Evolutionary conservation across 1,140 invertebrate species (phyloP), one percentile per base, ranked within the genome.

Genomic region (Sycophaga agraensis): DNA sequence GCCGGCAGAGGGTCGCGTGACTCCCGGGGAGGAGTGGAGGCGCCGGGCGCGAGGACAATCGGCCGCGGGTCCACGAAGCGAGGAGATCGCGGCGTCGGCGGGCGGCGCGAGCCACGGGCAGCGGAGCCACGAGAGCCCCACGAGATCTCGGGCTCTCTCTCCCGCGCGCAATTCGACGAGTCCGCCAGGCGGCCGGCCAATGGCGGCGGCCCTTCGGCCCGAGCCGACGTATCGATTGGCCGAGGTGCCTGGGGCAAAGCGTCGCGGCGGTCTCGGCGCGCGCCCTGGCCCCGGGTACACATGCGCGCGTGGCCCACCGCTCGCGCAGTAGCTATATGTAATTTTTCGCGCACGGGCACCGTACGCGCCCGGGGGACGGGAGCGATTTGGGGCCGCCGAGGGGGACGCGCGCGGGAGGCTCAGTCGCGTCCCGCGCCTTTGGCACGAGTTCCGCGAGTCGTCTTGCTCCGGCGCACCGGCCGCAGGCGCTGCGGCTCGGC

Each of bases 181-280:
- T 31, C 12, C 8, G 16, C 26, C 17, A 31, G 26, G 2, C 14
- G 16, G 12, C 5, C 37, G 24, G 14, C 56, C 56, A 59, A 59
- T 59, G 35, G 42, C 21, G 3, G 6, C 4, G n/a, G 4, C 9
- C 8, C 45, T 49, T 50, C 42, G 31, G 24, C 46, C 45, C 8
- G 16, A 3, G 14, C 17, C 5, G 16, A 12, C 24, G 34, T 59
- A 59, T 59, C 56, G 56, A 59, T 59, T 59, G 56, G 56, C 46
- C 45, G 40, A 24, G n/a, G n/a, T n/a, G n/a, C n/a, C n/a, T n/a
- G n/a, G n/a, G n/a, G n/a, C n/a, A n/a, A n/a, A n/a, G 2, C 9
- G 28, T 21, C 16, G 28, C 46, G 24, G 17, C 35, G 35, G 34
- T 37, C 17, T 35, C 37, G n/a, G n/a, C n/a, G n/a, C 50, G 21